Evolutionary conservation across 2,797 vertebrate species (phyloP), one percentile per base, ranked within the genome.

Genomic region (Xenopus petersii): DNA sequence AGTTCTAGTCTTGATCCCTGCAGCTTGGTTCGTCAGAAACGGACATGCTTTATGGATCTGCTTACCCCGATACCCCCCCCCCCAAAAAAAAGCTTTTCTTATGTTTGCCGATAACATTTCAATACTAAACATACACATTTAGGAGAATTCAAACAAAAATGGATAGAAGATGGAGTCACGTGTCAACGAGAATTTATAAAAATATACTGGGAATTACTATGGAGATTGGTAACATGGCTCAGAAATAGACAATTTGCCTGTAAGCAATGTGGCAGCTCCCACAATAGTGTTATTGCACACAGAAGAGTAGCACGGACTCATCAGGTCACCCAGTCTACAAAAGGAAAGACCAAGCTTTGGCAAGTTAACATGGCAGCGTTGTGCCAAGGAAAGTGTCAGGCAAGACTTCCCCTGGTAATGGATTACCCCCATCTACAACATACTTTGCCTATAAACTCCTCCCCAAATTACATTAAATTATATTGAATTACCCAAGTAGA

Each of bases 21-120:
- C 90, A 93, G 91, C 91, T 92, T 91, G 91, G 90, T 91, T 91
- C 89, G 77, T 88, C 87, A 89, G 81, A 56, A 87, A 89, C 85
- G 84, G 61, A 85, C 84, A 87, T 84, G 88, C 88, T 88, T 85
- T 86, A 87, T 86, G 86, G 84, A 83, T 86, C 84, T 59, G 5
- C 47, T 62, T 2, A 12, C 26, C 10, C 12, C 33, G 66, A 46
- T 6, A 5, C 21, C 48, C 48, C 48, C 33, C 6, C 10, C 48
- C 48, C 33, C 6, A 1, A 21, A 21, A 21, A 21, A 21, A 21
- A 21, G 86, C 82, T 86, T 87, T 89, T 86, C 79, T 86, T 85
- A 55, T 8, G 16, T 55, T 55, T 55, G 5, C 54, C 54, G 3
- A 49, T 49, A 87, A 88, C 89, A 88, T 86, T 87, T 88, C 88